Evolutionary conservation across 2,113 vertebrate species (phyloP).

Genomic region (Semicossyphus pulcher): DNA sequence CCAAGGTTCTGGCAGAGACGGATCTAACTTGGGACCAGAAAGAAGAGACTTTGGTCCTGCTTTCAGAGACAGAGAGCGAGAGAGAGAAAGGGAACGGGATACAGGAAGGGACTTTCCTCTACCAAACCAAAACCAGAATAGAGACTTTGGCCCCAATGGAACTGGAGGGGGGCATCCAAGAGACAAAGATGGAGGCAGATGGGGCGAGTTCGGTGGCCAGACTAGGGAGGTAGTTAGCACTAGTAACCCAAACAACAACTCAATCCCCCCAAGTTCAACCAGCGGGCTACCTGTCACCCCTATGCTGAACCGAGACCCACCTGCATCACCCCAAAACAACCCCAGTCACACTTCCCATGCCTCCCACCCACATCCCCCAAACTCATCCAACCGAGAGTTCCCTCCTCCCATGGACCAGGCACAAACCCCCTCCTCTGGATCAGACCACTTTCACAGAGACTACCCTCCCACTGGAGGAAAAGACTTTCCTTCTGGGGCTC

Average conservation of each 20-base stretch:
- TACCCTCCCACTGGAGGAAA: conserved; percentile 76
- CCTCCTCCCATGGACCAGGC: conserved; percentile 78
- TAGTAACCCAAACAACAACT: conserved; percentile 76
- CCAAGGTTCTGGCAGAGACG: conserved; percentile 77
- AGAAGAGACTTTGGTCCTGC: conserved; percentile 81
- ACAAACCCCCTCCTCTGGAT: conserved; percentile 74
- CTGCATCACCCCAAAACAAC: conserved; percentile 80
- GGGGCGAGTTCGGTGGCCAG: conserved; percentile 84
- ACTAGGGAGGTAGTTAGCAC: conserved; percentile 76
- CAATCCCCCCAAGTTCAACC: conserved; percentile 65
- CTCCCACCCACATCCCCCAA: conserved; percentile 73
- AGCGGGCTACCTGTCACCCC: conserved; percentile 73
- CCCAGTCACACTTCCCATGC: conserved; percentile 75
- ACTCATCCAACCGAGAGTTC: conserved; percentile 80
- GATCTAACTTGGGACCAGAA: conserved; percentile 72
- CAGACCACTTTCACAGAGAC: conserved; percentile 84
- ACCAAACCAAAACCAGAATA: conserved; percentile 80
- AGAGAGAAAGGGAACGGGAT: conserved; percentile 75
- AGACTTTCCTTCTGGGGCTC: conserved; percentile 74
- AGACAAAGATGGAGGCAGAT: conserved; percentile 84
- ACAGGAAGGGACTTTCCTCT: conserved; percentile 79
- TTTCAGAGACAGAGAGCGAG: conserved; percentile 80
- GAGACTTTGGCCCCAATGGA: conserved; percentile 81
- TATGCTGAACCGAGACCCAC: conserved; percentile 78
- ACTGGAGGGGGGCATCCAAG: conserved; percentile 76